These are phyloP conservation scores for Enchytraeus crypticus DNA, from an alignment of 2,888 invertebrate species.

Conservation along the genomic window DNA sequence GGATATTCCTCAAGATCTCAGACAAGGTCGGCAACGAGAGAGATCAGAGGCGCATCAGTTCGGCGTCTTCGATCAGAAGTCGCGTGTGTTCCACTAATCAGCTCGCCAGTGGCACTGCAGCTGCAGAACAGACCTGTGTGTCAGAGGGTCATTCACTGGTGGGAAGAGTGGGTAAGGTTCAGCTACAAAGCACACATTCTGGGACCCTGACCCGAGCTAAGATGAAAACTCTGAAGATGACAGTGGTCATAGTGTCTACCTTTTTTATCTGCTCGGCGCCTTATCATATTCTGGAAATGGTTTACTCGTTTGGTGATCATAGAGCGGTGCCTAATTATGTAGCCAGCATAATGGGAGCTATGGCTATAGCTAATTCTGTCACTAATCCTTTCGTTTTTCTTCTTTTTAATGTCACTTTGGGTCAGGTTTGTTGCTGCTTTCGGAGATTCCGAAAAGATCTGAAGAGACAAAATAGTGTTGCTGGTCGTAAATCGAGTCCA, in stretches of 20 bases:
- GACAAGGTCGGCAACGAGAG: constrained; percentile 36
- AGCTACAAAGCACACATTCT: constrained; percentile 38
- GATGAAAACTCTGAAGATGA: constrained; percentile 48
- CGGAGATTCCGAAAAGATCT: neutral
- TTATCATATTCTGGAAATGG: constrained; percentile 46
- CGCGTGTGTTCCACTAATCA: no score
- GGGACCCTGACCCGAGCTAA: constrained; percentile 46
- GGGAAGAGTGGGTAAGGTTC: constrained; percentile 30
- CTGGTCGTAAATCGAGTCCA: neutral
- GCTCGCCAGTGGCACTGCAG: no score
- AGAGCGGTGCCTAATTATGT: constrained; percentile 27
- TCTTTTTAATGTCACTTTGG: constrained; percentile 33
- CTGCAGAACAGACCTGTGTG: constrained; percentile 28
- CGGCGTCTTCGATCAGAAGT: neutral
- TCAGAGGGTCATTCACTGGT: no score
- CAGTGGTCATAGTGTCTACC: constrained; percentile 42
- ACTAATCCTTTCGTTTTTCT: constrained; percentile 46
- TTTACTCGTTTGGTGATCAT: constrained; percentile 41
- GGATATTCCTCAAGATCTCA: constrained; percentile 44
- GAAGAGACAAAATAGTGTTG: neutral
- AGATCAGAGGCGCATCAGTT: constrained; percentile 16
- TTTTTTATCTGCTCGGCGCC: constrained; percentile 45
- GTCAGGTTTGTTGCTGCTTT: neutral
- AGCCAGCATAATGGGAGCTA: constrained; percentile 38
- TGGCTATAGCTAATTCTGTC: constrained; percentile 44